Conservation (phyloP, 1,140 invertebrate genomes). For the Drosophila orena region DNA sequence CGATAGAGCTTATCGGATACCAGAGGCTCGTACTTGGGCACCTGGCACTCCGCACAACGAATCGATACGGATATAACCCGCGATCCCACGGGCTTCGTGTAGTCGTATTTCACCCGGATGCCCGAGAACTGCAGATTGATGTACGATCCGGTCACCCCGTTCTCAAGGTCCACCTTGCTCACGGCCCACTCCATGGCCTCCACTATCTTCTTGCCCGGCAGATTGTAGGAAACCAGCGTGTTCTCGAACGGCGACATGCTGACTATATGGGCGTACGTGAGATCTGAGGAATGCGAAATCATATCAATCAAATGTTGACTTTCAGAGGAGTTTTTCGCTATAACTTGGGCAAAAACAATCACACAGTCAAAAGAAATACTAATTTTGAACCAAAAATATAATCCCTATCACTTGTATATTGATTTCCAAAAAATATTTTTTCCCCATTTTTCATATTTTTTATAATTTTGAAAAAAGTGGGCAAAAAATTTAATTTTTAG, state of each 20-base stretch:
- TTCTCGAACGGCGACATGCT: constrained; percentile 90
- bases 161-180: constrained; percentile 62
- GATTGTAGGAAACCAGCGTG: constrained; percentile 88
- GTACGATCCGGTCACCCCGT: constrained; percentile 85
- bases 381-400: no score
- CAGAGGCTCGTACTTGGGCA: constrained; percentile 87
- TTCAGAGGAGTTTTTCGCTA: no score
- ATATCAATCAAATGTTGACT: no score
- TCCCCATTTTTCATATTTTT: no score
- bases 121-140: constrained; percentile 88
- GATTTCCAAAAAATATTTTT: no score
- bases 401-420: no score
- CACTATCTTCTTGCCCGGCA: constrained; percentile 87
- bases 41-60: constrained; percentile 88
- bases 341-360: no score
- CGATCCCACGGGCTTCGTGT: constrained; percentile 86
- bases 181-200: constrained; percentile 88
- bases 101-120: constrained; percentile 86
- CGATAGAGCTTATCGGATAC: constrained; percentile 86
- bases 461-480: no score
- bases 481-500: no score
- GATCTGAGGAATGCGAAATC: constrained; percentile 74
- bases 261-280: constrained; percentile 89
- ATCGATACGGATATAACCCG: constrained; percentile 86
- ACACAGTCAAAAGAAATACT: no score